Percentiles rank a stretch among this genome's conserved stretches.
These are phyloP conservation scores for Eulemur coronatus DNA, from an alignment of 2,797 vertebrate species.

Conservation along the genomic window DNA sequence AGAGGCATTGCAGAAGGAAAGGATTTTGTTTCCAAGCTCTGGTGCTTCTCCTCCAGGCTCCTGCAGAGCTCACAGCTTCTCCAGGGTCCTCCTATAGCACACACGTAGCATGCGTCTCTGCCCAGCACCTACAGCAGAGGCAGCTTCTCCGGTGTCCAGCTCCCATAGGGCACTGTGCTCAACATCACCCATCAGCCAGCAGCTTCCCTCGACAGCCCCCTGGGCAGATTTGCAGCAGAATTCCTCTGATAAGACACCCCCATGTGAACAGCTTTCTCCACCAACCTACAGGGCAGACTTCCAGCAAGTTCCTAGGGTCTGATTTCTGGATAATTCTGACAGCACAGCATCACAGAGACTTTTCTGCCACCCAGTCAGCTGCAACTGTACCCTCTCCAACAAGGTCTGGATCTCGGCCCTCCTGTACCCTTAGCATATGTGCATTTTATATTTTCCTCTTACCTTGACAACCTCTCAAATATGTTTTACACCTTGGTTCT, in stretches of 20 bases:
- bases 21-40: not conserved
- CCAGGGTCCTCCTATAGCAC: not conserved
- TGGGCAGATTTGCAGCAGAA: not conserved
- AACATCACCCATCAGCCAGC: not conserved
- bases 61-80: not conserved
- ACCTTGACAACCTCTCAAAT: not conserved
- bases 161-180: not conserved
- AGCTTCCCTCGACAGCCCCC: not conserved
- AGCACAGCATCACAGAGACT: not conserved
- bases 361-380: not conserved
- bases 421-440: not conserved
- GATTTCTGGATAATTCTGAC: slow-evolving; percentile 35
- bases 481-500: not conserved
- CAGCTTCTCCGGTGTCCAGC: not conserved
- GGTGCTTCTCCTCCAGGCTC: not conserved
- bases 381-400: not conserved
- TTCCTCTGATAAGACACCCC: not conserved
- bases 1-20: not conserved
- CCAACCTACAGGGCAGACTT: not conserved
- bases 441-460: not conserved
- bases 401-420: not conserved
- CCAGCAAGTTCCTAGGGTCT: not conserved
- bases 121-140: not conserved
- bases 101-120: not conserved
- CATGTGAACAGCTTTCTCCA: slow-evolving; percentile 20